Evolutionary conservation across 2,888 invertebrate species (phyloP).

Genomic region (Diarsia rubi): DNA sequence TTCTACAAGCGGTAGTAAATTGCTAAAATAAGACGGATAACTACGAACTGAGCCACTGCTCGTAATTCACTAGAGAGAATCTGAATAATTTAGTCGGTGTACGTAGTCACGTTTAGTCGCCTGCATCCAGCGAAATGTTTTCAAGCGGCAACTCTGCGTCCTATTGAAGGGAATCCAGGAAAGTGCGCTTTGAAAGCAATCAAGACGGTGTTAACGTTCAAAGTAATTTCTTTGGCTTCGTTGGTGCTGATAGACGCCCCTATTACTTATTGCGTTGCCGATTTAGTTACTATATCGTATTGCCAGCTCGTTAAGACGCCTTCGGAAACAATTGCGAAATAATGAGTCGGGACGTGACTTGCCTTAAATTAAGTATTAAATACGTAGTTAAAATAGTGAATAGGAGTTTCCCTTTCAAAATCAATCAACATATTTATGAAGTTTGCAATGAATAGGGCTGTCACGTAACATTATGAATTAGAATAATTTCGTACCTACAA

Average conservation of each 20-base stretch:
- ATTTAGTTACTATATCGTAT: slow-evolving; percentile 56
- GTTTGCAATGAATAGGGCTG: slow-evolving; percentile 24
- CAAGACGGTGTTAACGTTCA: slow-evolving; percentile 83
- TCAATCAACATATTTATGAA: slow-evolving; percentile 56
- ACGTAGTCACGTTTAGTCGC: slow-evolving; percentile 78
- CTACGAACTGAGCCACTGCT: slow-evolving; percentile 57
- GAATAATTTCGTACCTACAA: not conserved
- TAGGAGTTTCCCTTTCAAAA: slow-evolving; percentile 50
- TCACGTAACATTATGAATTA: not conserved
- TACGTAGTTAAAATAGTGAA: slow-evolving; percentile 48
- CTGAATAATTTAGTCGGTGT: slow-evolving; percentile 77
- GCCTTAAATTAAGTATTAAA: slow-evolving; percentile 57
- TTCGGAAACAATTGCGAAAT: slow-evolving; percentile 56
- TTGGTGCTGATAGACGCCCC: slow-evolving; percentile 67
- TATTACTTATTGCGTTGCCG: slow-evolving; percentile 66
- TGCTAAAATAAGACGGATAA: slow-evolving; percentile 66
- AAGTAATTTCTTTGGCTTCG: slow-evolving; percentile 85
- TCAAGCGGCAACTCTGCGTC: slow-evolving; percentile 74
- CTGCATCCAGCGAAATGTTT: slow-evolving; percentile 77
- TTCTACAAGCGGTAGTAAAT: slow-evolving; percentile 58
- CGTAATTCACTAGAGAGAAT: slow-evolving; percentile 75
- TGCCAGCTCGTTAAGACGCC: slow-evolving; percentile 37
- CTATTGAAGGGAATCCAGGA: slow-evolving; percentile 78
- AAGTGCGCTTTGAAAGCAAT: slow-evolving; percentile 78
- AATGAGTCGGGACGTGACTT: slow-evolving; percentile 57